phyloP scores from a whole-genome alignment of 2,113 vertebrate genomes.

The Myanophis thanlyinensis region DNA sequence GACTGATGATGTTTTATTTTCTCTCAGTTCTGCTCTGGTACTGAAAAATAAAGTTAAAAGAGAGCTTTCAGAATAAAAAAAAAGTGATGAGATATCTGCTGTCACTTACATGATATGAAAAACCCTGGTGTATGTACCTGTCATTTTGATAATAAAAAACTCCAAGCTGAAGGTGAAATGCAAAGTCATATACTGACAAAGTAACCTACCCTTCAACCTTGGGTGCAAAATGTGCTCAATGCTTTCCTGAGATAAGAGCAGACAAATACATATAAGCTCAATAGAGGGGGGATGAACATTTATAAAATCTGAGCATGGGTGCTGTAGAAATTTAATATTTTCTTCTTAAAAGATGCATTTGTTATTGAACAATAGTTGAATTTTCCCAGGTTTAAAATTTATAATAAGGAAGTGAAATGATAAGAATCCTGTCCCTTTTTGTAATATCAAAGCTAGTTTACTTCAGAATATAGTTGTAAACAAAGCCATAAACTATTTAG shows the following conservation, averaged over 20 bases:
- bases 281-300: not conserved
- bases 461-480: not conserved
- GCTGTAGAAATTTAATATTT: not conserved
- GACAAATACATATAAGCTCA: not conserved
- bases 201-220: not conserved
- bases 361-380: not conserved
- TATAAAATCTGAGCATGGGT: not conserved
- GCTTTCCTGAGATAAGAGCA: constrained; percentile 23
- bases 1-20: not conserved
- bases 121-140: not conserved
- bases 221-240: not conserved
- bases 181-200: constrained; percentile 28
- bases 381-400: not conserved
- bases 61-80: constrained; percentile 24
- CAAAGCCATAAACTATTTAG: not conserved
- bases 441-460: not conserved
- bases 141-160: constrained; percentile 48
- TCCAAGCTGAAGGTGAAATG: constrained; percentile 2
- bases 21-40: not conserved
- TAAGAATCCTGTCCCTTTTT: not conserved
- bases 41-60: constrained; percentile 38
- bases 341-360: not conserved
- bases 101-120: constrained; percentile 40
- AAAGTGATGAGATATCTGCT: constrained; percentile 21
- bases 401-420: not conserved